A percentile compares a stretch with the other conserved stretches of the same genome.
Conservation (phyloP, 2,113 vertebrate species). For the Etheostoma spectabile region DNA sequence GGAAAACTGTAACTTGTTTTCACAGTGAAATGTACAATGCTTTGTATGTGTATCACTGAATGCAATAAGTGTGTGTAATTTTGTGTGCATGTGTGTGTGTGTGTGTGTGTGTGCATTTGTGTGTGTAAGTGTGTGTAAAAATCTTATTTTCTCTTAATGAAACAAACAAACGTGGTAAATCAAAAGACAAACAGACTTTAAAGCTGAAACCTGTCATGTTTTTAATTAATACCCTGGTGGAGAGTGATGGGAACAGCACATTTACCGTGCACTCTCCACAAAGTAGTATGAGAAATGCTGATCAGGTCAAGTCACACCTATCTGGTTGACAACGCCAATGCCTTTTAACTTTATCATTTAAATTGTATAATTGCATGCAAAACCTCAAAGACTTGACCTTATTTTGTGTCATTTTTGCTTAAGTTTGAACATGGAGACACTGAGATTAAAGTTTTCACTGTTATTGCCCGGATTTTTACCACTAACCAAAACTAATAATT, state of each 20-base stretch:
- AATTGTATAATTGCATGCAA: neutral
- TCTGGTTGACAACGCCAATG: neutral
- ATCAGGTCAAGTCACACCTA: neutral
- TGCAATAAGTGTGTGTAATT: neutral
- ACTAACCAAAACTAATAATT: neutral
- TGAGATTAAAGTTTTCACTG: neutral
- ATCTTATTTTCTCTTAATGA: neutral
- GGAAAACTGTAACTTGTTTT: slow-evolving; percentile 5
- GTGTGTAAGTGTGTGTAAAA: no score
- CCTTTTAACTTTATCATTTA: neutral
- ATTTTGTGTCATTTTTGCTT: neutral
- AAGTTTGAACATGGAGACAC: neutral
- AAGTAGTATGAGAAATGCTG: neutral
- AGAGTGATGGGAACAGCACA: neutral
- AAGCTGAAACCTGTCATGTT: neutral
- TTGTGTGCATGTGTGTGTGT: no score
- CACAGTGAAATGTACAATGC: slow-evolving; percentile 1
- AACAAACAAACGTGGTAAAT: neutral
- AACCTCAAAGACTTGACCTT: neutral
- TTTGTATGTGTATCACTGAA: neutral
- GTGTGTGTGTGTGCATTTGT: no score
- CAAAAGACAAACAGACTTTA: neutral
- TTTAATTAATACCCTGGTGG: neutral
- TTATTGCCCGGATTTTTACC: neutral
- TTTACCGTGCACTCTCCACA: neutral